A percentile compares a stretch with the other conserved stretches of the same genome.
Evolutionary conservation across 2,113 vertebrate species (phyloP).

Genomic region (Gorsachius goisagi): DNA sequence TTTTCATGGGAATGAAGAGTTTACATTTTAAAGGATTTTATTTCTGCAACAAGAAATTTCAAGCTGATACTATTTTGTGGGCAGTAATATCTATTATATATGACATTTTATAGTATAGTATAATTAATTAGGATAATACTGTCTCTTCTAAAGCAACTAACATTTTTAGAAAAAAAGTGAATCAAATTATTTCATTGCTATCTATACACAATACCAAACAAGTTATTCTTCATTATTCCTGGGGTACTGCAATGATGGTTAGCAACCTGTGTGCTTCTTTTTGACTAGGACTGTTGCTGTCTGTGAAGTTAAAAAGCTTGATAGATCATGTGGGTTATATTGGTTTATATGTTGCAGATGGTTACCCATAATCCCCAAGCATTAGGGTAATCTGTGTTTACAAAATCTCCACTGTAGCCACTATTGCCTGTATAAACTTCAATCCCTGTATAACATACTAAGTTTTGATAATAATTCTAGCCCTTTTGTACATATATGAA

Average conservation of each 20-base stretch:
- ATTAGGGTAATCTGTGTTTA: not conserved
- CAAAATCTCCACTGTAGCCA: not conserved
- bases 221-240: not conserved
- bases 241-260: not conserved
- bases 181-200: not conserved
- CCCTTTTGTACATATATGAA: not conserved
- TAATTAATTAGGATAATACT: not conserved
- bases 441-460: not conserved
- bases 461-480: not conserved
- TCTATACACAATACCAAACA: not conserved
- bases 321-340: not conserved
- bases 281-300: not conserved
- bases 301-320: not conserved
- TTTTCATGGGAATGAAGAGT: not conserved
- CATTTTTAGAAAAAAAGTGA: not conserved
- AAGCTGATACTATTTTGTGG: not conserved
- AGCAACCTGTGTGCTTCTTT: not conserved
- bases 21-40: not conserved
- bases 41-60: not conserved
- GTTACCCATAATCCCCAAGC: not conserved
- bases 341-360: not conserved
- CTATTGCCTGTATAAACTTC: not conserved
- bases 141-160: not conserved
- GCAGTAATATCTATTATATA: not conserved
- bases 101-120: not conserved